phyloP scores from a whole-genome alignment of 2,797 vertebrate species.

The Acrossocheilus fasciatus region DNA sequence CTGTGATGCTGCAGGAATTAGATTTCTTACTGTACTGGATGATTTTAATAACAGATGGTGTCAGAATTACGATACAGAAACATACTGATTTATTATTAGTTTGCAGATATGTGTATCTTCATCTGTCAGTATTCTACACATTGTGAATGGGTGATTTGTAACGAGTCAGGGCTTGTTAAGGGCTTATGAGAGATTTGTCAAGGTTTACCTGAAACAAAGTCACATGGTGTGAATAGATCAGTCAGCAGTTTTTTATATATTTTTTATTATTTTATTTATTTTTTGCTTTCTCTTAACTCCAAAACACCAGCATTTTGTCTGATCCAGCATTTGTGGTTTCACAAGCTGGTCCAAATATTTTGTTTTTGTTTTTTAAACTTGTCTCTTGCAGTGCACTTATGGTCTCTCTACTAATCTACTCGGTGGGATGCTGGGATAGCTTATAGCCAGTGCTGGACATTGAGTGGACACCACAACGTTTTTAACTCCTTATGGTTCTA shows the following conservation, averaged over 20 bases:
- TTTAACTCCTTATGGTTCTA: neutral
- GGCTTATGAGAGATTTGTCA: slow-evolving; percentile 79
- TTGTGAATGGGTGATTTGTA: slow-evolving; percentile 6
- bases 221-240: slow-evolving; percentile 71
- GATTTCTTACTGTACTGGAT: neutral
- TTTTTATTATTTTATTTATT: neutral
- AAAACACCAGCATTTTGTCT: neutral
- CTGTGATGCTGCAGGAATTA: neutral
- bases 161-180: slow-evolving; percentile 73
- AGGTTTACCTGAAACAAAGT: slow-evolving; percentile 78
- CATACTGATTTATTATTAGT: neutral
- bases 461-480: neutral
- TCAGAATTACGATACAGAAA: neutral
- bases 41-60: neutral
- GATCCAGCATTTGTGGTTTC: neutral
- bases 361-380: neutral
- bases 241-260: slow-evolving; percentile 53
- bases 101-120: neutral
- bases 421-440: slow-evolving; percentile 1
- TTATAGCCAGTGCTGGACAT: slow-evolving; percentile 9
- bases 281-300: neutral
- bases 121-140: neutral
- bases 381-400: neutral
- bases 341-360: no score
- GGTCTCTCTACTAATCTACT: neutral